Evolutionary conservation across 1,140 invertebrate genomes (phyloP), one percentile per base, ranked within the genome.

Genomic region (Pristionchus pacificus): DNA sequence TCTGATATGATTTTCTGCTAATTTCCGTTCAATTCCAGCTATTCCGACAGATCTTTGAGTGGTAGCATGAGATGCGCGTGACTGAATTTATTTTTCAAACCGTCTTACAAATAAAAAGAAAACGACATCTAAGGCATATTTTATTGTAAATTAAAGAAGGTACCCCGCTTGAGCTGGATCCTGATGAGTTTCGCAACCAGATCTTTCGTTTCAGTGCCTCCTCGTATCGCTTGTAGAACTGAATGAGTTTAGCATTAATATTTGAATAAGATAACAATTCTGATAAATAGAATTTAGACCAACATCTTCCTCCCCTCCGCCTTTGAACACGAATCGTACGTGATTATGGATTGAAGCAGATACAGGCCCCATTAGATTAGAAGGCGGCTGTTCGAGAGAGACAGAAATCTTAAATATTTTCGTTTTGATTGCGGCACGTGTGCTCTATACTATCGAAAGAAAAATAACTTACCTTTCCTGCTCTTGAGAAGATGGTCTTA

Each of bases 21-120:
- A 88, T 78, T 91, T 90, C 79, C 92, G 88, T 85, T 98, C 95
- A 81, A 98, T 98, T 14, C 95, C 95, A 66, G 93, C 91, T 80
- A 98, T 97, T 61, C 95, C 95, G 1, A 77, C 57, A 14, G 74
- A 33, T 25, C 74, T 49, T 49, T 49, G 32, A 58, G 38, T 14
- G 28, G 61, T 24, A 59, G 31, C 29, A 57, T 70, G 10, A 68
- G 63, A 49, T 67, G 75, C 30, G 62, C 67, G 25, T 80, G 72
- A 57, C 79, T 75, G 38, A 49, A 19, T 10, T 10, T 19, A 49
- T 49, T 49, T 19, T 10, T 49, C 38, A 19, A 49, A 49, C 19
- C 6, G 31, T 63, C 55, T 30, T 62, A 10, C 61, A 33, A 62
- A 27, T 55, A 30, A 62, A 25, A 61, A 24, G 25, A 38, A 70